A percentile compares a stretch with the other conserved stretches of the same genome.
phyloP scores from a whole-genome alignment of 1,140 invertebrate genomes.

The Copidosoma floridanum region DNA sequence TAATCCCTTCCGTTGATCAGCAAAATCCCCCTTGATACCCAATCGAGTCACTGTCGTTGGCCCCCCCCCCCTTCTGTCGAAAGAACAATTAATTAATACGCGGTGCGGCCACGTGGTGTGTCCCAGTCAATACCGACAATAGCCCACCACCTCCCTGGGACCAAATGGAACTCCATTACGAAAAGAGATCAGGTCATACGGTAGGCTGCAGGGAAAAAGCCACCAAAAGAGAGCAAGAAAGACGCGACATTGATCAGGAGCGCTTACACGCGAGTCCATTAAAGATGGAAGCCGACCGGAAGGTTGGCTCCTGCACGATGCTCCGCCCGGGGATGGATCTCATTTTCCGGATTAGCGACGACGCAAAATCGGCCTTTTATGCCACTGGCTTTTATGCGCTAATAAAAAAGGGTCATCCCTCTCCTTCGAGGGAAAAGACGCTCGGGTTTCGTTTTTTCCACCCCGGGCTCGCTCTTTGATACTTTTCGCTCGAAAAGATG shows the following conservation, averaged over 20 bases:
- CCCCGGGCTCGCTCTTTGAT: too few species aligned
- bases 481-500: too few species aligned
- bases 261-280: neutral
- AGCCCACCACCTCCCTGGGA: neutral
- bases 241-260: slow-evolving; percentile 27
- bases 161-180: slow-evolving; percentile 13
- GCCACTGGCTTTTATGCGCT: slow-evolving; percentile 11
- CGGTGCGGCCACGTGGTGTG: neutral
- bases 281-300: neutral
- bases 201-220: slow-evolving; percentile 14
- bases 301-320: too few species aligned
- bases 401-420: slow-evolving; percentile 21
- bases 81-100: slow-evolving; percentile 13
- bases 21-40: too few species aligned
- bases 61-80: too few species aligned
- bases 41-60: too few species aligned
- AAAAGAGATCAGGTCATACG: too few species aligned
- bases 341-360: slow-evolving; percentile 35
- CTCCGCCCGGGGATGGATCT: too few species aligned
- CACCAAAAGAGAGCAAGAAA: slow-evolving; percentile 6
- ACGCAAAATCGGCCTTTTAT: slow-evolving; percentile 11
- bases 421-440: neutral
- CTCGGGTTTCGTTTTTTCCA: neutral
- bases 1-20: too few species aligned
- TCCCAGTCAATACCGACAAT: neutral